phyloP scores from a whole-genome alignment of 2,797 vertebrate genomes.

The Pantherophis alleghaniensis region DNA sequence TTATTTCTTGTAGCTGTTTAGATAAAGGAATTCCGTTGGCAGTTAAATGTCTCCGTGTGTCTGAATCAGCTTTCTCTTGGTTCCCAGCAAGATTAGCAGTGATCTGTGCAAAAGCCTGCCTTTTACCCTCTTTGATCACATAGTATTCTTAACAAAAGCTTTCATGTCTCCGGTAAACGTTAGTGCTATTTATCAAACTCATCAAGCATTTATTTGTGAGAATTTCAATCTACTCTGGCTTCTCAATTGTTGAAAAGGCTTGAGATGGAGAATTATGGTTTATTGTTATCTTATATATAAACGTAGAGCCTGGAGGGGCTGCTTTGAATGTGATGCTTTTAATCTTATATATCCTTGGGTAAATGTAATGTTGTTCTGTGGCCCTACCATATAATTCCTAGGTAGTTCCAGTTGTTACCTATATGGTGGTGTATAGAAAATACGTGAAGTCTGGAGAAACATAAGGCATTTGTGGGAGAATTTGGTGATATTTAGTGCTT shows the following conservation, averaged over 20 bases:
- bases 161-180: neutral
- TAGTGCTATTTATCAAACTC: constrained; percentile 9
- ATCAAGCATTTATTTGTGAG: neutral
- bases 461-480: neutral
- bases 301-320: neutral
- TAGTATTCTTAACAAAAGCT: constrained; percentile 26
- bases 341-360: neutral
- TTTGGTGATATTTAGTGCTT: neutral
- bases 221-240: constrained; percentile 26
- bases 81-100: constrained; percentile 23
- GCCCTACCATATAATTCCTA: neutral
- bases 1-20: constrained; percentile 18
- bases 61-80: constrained; percentile 14
- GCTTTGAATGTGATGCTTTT: constrained; percentile 8
- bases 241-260: constrained; percentile 20
- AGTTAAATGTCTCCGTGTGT: constrained; percentile 28
- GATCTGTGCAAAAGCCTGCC: neutral
- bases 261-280: constrained; percentile 2
- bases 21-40: constrained; percentile 30
- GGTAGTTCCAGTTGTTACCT: neutral
- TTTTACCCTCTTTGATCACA: constrained; percentile 15
- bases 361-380: neutral
- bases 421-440: neutral
- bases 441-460: neutral
- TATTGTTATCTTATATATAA: constrained; percentile 15